Evolutionary conservation across 1,140 invertebrate genomes (phyloP).

Genomic region (Zaprionus camerounensis): DNA sequence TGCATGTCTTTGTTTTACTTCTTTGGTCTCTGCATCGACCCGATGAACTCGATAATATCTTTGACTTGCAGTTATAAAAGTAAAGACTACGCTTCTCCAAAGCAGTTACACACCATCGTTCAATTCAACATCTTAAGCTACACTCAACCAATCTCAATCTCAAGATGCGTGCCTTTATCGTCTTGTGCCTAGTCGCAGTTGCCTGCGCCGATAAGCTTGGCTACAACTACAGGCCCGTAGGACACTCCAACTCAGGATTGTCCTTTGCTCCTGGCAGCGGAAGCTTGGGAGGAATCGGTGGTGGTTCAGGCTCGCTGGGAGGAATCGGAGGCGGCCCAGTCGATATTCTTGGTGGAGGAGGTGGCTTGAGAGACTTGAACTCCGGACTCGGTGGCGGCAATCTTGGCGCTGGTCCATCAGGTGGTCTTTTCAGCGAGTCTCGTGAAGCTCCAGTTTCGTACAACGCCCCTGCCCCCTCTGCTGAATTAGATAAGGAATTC

Average conservation of each 20-base stretch:
- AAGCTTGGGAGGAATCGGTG: background rate
- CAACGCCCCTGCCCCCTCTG: constrained; percentile 59
- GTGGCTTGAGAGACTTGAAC: constrained; percentile 35
- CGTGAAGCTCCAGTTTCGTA: constrained; percentile 57
- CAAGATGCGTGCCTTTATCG: constrained; percentile 62
- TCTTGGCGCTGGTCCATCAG: constrained; percentile 10
- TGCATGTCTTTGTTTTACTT: constrained; percentile 12
- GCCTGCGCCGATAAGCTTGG: constrained; percentile 72
- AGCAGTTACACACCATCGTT: constrained; percentile 58
- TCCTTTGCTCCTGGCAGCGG: constrained; percentile 55
- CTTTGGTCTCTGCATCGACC: constrained; percentile 11
- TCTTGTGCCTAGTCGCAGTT: constrained; percentile 58
- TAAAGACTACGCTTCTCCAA: constrained; percentile 13
- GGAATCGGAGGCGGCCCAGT: constrained; percentile 10
- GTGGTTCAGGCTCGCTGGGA: constrained; percentile 4
- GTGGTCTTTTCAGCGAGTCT: constrained; percentile 30
- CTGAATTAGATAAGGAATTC: constrained; percentile 64
- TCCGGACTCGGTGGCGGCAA: constrained; percentile 26
- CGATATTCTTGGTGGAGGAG: constrained; percentile 10
- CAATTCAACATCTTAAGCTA: constrained; percentile 30
- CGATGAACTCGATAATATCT: constrained; percentile 34
- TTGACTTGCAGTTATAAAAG: constrained; percentile 66
- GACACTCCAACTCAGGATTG: constrained; percentile 54
- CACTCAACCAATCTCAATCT: constrained; percentile 8
- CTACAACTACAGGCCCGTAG: constrained; percentile 73